Conservation (phyloP, 2,888 invertebrate genomes). For the Rhamnusium bicolor region DNA sequence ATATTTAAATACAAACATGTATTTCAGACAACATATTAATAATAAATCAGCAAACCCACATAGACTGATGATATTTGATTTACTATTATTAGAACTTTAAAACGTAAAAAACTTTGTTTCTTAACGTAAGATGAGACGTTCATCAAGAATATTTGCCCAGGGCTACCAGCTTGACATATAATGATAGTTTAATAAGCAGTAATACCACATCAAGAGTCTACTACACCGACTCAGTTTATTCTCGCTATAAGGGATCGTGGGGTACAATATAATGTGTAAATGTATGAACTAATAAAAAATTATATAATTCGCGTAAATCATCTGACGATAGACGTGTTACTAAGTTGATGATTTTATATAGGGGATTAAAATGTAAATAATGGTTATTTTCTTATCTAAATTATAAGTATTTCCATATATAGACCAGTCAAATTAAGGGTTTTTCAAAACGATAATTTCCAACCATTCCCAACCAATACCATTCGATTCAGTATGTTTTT, state of each 20-base stretch:
- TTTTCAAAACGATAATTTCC: too few relatives aligned
- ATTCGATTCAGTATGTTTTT: too few relatives aligned
- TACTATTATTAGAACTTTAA: slow-evolving; percentile 8
- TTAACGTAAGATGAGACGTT: slow-evolving; percentile 11
- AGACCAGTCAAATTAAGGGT: too few relatives aligned
- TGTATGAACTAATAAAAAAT: neutral
- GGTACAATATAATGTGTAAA: slow-evolving; percentile 6
- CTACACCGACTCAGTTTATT: slow-evolving; percentile 14
- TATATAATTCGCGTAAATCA: neutral
- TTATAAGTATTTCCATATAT: too few relatives aligned
- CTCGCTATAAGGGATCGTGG: slow-evolving; percentile 6
- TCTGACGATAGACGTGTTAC: neutral
- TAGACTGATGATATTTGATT: slow-evolving; percentile 15
- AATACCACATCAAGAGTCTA: slow-evolving; percentile 19
- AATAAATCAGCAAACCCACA: neutral
- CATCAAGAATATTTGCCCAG: slow-evolving; percentile 18
- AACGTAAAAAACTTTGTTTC: neutral
- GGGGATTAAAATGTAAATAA: too few relatives aligned
- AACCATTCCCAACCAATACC: too few relatives aligned
- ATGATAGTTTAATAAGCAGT: slow-evolving; percentile 30
- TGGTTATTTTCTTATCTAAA: too few relatives aligned
- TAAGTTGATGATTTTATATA: neutral
- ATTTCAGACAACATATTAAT: neutral
- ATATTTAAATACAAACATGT: neutral
- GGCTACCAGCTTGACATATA: slow-evolving; percentile 15